Evolutionary conservation across 2,113 vertebrate genomes (phyloP).

Genomic region (Sinocyclocheilus rhinocerous): DNA sequence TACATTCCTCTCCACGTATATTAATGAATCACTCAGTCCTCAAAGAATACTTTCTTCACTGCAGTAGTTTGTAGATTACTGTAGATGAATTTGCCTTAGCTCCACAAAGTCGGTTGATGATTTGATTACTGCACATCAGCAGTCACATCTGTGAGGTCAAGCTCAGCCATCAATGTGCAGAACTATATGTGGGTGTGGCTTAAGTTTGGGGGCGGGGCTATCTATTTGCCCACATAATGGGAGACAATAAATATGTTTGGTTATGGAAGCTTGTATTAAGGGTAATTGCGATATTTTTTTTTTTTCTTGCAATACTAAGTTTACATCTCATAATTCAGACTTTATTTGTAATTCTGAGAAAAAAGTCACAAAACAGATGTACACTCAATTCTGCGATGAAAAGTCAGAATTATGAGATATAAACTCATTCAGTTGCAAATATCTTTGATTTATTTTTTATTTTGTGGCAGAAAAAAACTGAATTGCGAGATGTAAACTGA

Average conservation of each 20-base stretch:
- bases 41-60: background rate
- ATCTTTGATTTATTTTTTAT: too few species aligned
- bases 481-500: too few species aligned
- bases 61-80: background rate
- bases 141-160: background rate
- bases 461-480: too few species aligned
- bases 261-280: too few species aligned
- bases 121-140: background rate
- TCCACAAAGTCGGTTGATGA: background rate
- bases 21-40: background rate
- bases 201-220: background rate
- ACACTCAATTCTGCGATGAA: too few species aligned
- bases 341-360: too few species aligned
- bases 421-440: too few species aligned
- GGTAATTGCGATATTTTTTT: too few species aligned
- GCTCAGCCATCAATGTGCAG: background rate
- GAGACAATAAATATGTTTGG: background rate
- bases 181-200: background rate
- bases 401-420: too few species aligned
- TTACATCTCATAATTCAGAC: too few species aligned
- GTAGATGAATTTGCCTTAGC: background rate
- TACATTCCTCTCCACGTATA: background rate
- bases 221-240: background rate
- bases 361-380: too few species aligned
- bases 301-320: too few species aligned